Conservation (phyloP, 2,797 vertebrate species). For the Oreochromis grahami region DNA sequence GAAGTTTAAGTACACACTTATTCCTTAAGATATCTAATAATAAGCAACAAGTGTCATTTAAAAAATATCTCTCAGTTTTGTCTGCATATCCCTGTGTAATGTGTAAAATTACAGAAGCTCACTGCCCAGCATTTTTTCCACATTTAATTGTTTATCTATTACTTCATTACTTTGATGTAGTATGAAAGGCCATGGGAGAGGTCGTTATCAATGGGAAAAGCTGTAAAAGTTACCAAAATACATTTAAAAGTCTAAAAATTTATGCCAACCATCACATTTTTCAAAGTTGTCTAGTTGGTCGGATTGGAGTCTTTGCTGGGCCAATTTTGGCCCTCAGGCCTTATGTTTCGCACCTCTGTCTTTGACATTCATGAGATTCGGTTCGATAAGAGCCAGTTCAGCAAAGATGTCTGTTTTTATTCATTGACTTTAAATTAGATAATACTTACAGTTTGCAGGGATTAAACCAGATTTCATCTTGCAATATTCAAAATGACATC, state of each 20-base stretch:
- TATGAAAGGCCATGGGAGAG: background rate
- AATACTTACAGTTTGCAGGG: background rate
- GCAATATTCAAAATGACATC: slow-evolving; percentile 3
- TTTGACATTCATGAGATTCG: background rate
- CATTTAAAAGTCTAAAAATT: background rate
- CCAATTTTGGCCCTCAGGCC: background rate
- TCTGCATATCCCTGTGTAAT: background rate
- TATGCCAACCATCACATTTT: background rate
- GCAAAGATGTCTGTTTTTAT: background rate
- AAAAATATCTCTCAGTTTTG: background rate
- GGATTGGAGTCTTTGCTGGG: background rate
- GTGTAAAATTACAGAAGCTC: background rate
- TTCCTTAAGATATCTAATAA: background rate
- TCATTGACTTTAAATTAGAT: background rate
- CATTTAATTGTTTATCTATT: background rate
- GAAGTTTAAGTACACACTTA: background rate
- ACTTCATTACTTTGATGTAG: background rate
- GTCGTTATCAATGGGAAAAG: background rate
- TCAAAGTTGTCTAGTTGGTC: background rate
- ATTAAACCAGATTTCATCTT: background rate
- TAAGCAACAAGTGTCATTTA: background rate
- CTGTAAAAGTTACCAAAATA: background rate
- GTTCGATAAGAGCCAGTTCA: background rate
- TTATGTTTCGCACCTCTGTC: background rate
- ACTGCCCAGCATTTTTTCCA: background rate